Evolutionary conservation across 2,888 invertebrate species (phyloP).

Genomic region (Zaprionus lineosus): DNA sequence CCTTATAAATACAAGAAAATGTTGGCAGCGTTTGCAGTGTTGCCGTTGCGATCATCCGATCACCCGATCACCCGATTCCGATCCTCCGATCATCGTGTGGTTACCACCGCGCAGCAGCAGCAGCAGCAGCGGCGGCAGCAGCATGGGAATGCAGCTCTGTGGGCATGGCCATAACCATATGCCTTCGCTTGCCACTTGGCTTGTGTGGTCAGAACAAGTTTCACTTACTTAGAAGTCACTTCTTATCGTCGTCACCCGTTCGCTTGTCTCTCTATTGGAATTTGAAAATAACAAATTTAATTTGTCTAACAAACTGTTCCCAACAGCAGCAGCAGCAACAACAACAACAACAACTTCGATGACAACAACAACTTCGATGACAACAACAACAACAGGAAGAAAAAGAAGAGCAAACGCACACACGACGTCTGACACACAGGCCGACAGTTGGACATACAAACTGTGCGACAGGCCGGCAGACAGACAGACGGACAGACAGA

Average conservation of each 20-base stretch:
- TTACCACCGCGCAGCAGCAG: too few species aligned
- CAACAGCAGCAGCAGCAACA: not conserved
- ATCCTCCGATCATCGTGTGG: conserved; percentile 63
- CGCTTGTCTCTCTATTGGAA: conserved; percentile 42
- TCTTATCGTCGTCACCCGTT: conserved; percentile 26
- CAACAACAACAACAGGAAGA: too few species aligned
- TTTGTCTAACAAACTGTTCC: conserved; percentile 70
- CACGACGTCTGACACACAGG: conserved; percentile 26
- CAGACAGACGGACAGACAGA: conserved; percentile 1
- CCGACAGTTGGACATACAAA: conserved; percentile 9
- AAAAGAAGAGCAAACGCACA: conserved; percentile 6
- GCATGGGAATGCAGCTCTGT: conserved; percentile 70
- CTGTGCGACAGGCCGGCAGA: too few species aligned
- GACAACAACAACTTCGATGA: too few species aligned
- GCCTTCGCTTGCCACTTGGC: not conserved
- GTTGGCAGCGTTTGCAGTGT: conserved; percentile 32
- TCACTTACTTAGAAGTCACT: conserved; percentile 59
- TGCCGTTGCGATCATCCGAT: conserved; percentile 24
- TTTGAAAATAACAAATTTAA: conserved; percentile 73
- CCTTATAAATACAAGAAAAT: conserved; percentile 75
- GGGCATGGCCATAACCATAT: conserved; percentile 49
- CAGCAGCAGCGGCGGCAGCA: too few species aligned
- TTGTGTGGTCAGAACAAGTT: conserved; percentile 58
- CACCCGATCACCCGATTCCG: conserved; percentile 21
- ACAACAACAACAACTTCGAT: too few species aligned